Conservation (phyloP, 2,797 vertebrate species). For the Pseudochirops corinnae region DNA sequence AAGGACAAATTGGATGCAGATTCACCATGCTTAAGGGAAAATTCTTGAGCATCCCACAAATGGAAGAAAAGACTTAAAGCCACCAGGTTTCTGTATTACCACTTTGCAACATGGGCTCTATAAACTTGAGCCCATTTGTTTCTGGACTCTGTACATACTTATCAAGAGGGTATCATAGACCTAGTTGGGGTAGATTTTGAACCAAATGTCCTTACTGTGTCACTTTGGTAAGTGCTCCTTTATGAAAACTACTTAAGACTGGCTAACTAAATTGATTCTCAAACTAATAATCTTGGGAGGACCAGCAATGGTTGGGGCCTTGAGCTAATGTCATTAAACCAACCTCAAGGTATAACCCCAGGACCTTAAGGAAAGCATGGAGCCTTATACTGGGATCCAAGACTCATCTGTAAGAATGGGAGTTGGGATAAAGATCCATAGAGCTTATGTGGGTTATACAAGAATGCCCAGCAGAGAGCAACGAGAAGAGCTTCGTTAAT, state of each 20-base stretch:
- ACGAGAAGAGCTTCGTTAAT: conserved; percentile 23
- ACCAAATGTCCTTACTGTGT: not conserved
- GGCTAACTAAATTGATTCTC: not conserved
- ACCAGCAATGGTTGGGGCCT: not conserved
- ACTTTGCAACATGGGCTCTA: not conserved
- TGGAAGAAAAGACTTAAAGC: not conserved
- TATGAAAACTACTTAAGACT: not conserved
- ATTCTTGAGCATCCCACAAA: not conserved
- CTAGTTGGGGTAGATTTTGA: not conserved
- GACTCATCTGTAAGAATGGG: not conserved
- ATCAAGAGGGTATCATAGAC: not conserved
- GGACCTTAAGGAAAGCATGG: not conserved
- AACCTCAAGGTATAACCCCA: not conserved
- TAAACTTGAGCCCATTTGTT: not conserved
- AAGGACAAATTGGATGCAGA: not conserved
- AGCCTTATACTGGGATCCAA: not conserved
- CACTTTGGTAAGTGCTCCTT: not conserved
- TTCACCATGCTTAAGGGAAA: not conserved
- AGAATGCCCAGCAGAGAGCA: not conserved
- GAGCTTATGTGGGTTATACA: not conserved
- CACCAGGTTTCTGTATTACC: not conserved
- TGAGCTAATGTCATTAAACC: not conserved
- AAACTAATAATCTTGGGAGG: not conserved
- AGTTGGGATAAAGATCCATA: not conserved
- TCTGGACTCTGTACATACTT: not conserved